Base-by-base conservation (phyloP, 2,888 invertebrate species). In the Drosophila conformis region DNA sequence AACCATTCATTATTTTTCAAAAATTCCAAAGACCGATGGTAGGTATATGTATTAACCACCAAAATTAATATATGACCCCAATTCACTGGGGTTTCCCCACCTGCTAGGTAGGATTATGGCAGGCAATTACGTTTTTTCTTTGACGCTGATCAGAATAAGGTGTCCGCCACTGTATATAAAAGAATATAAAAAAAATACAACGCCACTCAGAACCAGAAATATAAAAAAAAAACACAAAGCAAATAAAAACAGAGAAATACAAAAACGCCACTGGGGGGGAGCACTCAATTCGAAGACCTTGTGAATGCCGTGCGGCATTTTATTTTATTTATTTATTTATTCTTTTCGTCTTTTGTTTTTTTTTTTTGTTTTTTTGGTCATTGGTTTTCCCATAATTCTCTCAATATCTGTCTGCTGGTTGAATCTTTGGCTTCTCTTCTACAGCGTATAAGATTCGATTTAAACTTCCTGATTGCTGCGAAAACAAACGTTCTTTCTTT, bases 241-340 rank as follows among this genome's bases (percentile, higher is more conserved):
- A 40, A 65, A 51, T 48, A 53, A 57, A 46, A 49, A 51, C 27
- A 46, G 15, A 25, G 46, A 40, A 48, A 49, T 49, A 62, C 2
- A 42, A 31, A 53, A 62, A 80, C 65, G 65, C 58, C 61, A 70
- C 4, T 11, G 27, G 25, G 53, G 13, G 27, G 53, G 60, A 66
- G 49, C 53, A 64, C 54, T 68, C 62, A 71, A 73, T 52, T 66
- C 56, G 53, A 87, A 85, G 86, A 89, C 84, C 90, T 89, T 84
- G 88, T 66, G 69, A 89, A 89, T 78, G 89, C 82, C 89, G 87
- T 74, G 72, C 70, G 79, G 72, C 69, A 61, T 73, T 69, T 85
- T 59, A 46, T 63, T 42, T 48, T 63, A 62, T 58, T 58, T 52
- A 56, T 63, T 54, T 49, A 48, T 58, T 42, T 49, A 33, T 49